A percentile compares a stretch with the other conserved stretches of the same genome.
phyloP scores from a whole-genome alignment of 2,888 invertebrate genomes.

The Lymantria monacha region DNA sequence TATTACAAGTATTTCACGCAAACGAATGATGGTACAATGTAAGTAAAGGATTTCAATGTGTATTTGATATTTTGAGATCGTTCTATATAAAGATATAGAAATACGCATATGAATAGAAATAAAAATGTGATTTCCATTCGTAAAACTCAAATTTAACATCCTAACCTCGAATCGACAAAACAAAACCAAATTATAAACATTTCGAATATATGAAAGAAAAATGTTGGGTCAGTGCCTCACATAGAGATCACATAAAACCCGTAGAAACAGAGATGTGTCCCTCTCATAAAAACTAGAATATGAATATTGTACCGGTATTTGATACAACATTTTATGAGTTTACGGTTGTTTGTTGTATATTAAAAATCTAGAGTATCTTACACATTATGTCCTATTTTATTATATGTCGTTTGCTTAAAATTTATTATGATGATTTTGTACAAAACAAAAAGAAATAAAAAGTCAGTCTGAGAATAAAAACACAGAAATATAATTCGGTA shows the following conservation, averaged over 20 bases:
- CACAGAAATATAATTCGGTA: no score
- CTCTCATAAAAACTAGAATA: constrained; percentile 68
- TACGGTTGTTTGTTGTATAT: constrained; percentile 60
- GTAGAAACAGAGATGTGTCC: constrained; percentile 65
- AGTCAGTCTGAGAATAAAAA: no score
- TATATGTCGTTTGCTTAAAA: no score
- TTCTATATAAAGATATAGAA: no score
- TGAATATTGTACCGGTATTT: constrained; percentile 70
- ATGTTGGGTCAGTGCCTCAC: constrained; percentile 46
- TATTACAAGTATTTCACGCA: no score
- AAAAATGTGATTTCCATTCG: constrained; percentile 1
- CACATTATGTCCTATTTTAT: constrained; percentile 2
- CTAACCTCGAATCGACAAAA: constrained; percentile 27
- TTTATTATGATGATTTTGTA: no score
- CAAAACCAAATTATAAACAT: constrained; percentile 51
- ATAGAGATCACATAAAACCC: constrained; percentile 68
- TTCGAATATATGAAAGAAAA: constrained; percentile 47
- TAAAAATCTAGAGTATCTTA: constrained; percentile 41
- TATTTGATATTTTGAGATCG: no score
- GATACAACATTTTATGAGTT: constrained; percentile 63
- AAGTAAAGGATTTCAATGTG: no score
- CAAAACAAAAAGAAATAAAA: no score
- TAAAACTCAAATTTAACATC: constrained; percentile 6
- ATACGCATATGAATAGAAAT: not conserved
- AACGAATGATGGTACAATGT: no score